Base-by-base conservation (phyloP, 2,797 vertebrate species). In the Chaunax sp. region DNA sequence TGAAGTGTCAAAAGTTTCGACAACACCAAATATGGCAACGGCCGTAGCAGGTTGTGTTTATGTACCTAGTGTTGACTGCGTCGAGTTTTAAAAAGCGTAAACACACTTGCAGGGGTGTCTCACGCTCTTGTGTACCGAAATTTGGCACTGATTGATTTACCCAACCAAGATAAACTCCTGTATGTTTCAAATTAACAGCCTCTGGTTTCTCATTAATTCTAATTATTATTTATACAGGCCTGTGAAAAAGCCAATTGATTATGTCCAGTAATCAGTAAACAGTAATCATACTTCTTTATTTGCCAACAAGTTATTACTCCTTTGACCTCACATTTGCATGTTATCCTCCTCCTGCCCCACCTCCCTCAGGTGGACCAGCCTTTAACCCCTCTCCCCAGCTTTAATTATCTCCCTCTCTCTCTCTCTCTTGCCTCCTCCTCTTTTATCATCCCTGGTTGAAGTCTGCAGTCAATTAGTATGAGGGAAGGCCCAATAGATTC, bases 401-500 rank as follows among this genome's bases (percentile, higher is more conserved):
- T 54, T 40, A 23, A 52, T 55, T 25, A 6, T 58, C 60, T 41
- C 19, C 50, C 35, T 18, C 19, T 15, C 37, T 43, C 35, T 18
- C 19, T 15, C 37, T 43, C 52, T 25, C 53, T 43, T 11, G 3
- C 35, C 45, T 35, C 51, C 16, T 38, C 37, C 44, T 54, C 54
- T 45, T 75, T 78, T 63, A 69, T 78, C 82, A 78, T 38, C 16
- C 3, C 5, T 10, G 25, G 53, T 18, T 53, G 37, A 65, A 72
- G 60, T 50, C 74, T 71, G 69, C 78, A 69, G 85, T 89, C 87
- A 89, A 87, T 91, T 85, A 82, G 65, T 53, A 41, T 12, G 22
- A 76, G 53, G 71, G 74, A 77, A 43, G 53, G 66, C 55, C 80
- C 78, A 86, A 88, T 90, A 87, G 89, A 85, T 91, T 75, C 58